Evolutionary conservation across 2,113 vertebrate genomes (phyloP), one percentile per base, ranked within the genome.

Genomic region (Toxotes jaculatrix): DNA sequence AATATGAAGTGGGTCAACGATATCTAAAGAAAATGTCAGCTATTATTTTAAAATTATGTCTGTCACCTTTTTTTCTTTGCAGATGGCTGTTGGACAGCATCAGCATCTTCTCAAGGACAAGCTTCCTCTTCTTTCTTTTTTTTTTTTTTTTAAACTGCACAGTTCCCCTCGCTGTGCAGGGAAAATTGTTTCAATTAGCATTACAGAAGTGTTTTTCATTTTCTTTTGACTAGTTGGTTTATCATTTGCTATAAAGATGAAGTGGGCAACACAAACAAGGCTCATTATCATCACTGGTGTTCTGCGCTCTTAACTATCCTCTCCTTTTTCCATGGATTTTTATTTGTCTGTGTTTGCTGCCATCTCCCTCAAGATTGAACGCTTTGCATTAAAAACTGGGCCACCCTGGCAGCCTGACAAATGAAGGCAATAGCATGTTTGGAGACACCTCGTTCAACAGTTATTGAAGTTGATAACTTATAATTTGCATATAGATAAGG

Each of bases 401-500:
- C 92, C 82, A 77, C 88, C 86, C 84, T 89, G 92, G 93, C 93
- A 90, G 89, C 71, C 89, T 90, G 91, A 94, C 91, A 94, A 94
- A 94, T 94, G 93, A 89, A 94, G 89, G 83, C 88, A 91, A 85
- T 88, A 74, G 79, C 89, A 82, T 93, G 91, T 94, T 93, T 94
- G 86, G 92, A 89, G 85, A 92, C 90, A 87, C 87, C 86, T 84
- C 86, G 86, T 91, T 91, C 88, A 93, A 92, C 92, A 91, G 90
- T 94, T 94, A 95, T 94, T 93, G 93, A 92, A 94, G 91, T 91
- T 90, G 91, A 95, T 94, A 92, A 93, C 91, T 93, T 78, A 91
- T 90, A 79, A 95, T 95, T 95, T 95, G 94, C 95, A 95, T 95
- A 95, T 93, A 95, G 92, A 96, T 95, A 96, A 95, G 94, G 87